A percentile compares a stretch with the other conserved stretches of the same genome.
These are phyloP conservation scores for Yasuhikotakia modesta DNA, from an alignment of 2,797 vertebrate genomes.

Conservation along the genomic window DNA sequence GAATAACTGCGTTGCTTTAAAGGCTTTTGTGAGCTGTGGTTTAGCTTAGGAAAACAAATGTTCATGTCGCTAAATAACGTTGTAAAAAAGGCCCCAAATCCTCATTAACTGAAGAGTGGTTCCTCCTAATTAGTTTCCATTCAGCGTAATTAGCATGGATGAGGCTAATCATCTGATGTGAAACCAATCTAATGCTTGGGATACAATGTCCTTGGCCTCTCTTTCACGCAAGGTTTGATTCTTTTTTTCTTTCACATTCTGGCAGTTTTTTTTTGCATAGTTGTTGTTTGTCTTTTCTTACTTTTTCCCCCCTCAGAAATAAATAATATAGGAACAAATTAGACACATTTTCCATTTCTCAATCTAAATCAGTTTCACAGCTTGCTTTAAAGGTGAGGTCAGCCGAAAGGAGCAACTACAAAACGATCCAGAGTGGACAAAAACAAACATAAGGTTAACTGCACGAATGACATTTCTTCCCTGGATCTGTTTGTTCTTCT, in stretches of 20 bases:
- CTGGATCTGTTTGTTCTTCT: constrained; percentile 16
- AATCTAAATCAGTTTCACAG: constrained; percentile 22
- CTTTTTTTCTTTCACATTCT: constrained; percentile 63
- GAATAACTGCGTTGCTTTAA: background rate
- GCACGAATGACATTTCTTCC: constrained; percentile 38
- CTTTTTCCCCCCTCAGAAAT: background rate
- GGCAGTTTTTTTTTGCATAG: constrained; percentile 48
- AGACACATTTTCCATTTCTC: constrained; percentile 33
- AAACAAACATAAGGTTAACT: constrained; percentile 37
- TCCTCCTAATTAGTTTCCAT: constrained; percentile 98
- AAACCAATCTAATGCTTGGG: constrained; percentile 94
- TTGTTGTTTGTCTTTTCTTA: constrained; percentile 10
- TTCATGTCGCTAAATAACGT: constrained; percentile 76
- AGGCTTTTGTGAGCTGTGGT: constrained; percentile 44
- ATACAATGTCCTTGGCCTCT: constrained; percentile 92
- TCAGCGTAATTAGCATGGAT: constrained; percentile 94
- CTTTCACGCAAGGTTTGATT: constrained; percentile 82
- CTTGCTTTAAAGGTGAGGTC: constrained; percentile 47
- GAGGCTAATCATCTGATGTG: constrained; percentile 96
- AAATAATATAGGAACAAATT: background rate
- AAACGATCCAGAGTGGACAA: constrained; percentile 14
- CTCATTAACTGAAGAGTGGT: constrained; percentile 94
- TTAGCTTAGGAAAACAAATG: constrained; percentile 58
- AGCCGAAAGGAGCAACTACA: constrained; percentile 25
- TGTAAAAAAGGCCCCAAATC: constrained; percentile 86